Evolutionary conservation across 2,888 invertebrate species (phyloP).

Genomic region (Nebria brevicollis): DNA sequence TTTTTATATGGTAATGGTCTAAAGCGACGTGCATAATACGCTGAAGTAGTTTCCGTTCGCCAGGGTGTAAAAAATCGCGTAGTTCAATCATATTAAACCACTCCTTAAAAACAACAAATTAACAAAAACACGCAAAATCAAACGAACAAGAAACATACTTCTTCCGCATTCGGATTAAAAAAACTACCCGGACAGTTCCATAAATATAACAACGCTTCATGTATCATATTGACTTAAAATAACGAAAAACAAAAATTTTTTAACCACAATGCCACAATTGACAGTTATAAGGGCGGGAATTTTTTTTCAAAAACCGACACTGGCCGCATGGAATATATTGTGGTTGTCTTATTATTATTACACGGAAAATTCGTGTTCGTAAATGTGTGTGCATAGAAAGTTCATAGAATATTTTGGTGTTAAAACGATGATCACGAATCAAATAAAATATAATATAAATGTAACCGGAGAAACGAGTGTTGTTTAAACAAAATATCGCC

Average conservation of each 20-base stretch:
- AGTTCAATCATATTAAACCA: conserved; percentile 59
- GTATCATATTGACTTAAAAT: conserved; percentile 67
- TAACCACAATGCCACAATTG: conserved; percentile 11
- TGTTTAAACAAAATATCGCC: not conserved
- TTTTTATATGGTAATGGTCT: conserved; percentile 71
- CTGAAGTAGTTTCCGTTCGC: conserved; percentile 67
- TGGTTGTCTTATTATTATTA: conserved; percentile 26
- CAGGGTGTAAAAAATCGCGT: conserved; percentile 70
- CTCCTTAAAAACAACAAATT: conserved; percentile 48
- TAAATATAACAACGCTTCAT: conserved; percentile 73
- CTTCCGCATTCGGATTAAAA: conserved; percentile 52
- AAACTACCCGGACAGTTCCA: conserved; percentile 68
- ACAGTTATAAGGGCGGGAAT: conserved; percentile 27
- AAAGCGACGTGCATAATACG: conserved; percentile 73
- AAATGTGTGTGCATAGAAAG: conserved; percentile 3
- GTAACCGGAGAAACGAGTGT: conserved; percentile 13
- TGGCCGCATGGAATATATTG: conserved; percentile 29
- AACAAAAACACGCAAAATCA: conserved; percentile 11
- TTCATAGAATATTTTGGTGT: conserved; percentile 11
- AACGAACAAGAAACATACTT: conserved; percentile 51
- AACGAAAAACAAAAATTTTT: not conserved
- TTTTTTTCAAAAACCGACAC: conserved; percentile 29
- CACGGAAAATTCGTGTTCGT: conserved; percentile 20
- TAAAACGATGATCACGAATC: not conserved
- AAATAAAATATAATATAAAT: conserved; percentile 26